Percentiles rank a stretch among this genome's conserved stretches.
Evolutionary conservation across 2,113 vertebrate species (phyloP).

Genomic region (Scolopax mira): DNA sequence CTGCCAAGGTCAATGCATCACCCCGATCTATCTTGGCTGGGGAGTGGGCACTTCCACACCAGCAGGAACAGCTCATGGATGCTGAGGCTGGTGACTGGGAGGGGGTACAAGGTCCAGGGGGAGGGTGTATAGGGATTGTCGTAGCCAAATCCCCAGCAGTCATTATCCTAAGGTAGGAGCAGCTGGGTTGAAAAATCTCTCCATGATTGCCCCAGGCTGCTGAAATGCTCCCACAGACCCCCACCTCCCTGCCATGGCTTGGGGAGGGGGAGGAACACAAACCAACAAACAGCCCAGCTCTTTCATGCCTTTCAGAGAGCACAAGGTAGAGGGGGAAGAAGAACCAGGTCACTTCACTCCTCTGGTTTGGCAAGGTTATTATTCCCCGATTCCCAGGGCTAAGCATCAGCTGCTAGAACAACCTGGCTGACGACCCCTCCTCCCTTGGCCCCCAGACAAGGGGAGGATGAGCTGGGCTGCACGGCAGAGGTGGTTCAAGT

Average conservation of each 20-base stretch:
- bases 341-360: background rate
- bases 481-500: background rate
- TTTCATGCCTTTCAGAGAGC: background rate
- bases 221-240: rapidly evolving
- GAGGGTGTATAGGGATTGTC: rapidly evolving
- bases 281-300: background rate
- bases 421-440: background rate
- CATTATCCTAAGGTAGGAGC: background rate
- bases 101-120: rapidly evolving
- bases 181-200: background rate
- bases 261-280: background rate
- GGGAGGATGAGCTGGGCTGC: background rate
- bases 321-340: too few species aligned
- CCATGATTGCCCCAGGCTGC: rapidly evolving
- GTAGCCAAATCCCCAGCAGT: background rate
- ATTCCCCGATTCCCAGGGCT: background rate
- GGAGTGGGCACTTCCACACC: background rate
- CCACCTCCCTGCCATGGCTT: rapidly evolving
- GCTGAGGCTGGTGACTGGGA: background rate
- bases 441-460: background rate
- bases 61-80: rapidly evolving
- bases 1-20: background rate
- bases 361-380: background rate
- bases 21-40: background rate
- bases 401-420: background rate